These are phyloP conservation scores for Microplitis demolitor DNA, from an alignment of 1,140 invertebrate genomes.

Conservation along the genomic window DNA sequence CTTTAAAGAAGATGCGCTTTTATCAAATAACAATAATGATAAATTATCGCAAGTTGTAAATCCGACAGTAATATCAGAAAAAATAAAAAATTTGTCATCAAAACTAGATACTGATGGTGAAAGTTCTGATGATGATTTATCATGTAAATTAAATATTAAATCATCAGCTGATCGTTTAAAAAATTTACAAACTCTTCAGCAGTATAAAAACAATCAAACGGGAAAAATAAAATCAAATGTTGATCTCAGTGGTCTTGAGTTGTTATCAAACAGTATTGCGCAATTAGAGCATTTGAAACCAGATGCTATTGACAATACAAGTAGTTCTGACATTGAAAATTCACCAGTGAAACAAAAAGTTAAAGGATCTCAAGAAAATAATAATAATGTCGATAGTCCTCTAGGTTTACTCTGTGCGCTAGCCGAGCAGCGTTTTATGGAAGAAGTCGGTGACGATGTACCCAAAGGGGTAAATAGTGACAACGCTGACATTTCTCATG, in stretches of 20 bases:
- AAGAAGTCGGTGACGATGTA: slow-evolving; percentile 66
- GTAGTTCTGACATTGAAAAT: slow-evolving; percentile 25
- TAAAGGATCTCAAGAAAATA: slow-evolving; percentile 48
- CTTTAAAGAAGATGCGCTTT: background rate
- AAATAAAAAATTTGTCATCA: slow-evolving; percentile 28
- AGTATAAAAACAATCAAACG: background rate
- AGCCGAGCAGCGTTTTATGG: slow-evolving; percentile 82
- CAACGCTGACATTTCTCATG: slow-evolving; percentile 39
- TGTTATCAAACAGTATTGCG: slow-evolving; percentile 81
- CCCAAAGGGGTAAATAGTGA: slow-evolving; percentile 32
- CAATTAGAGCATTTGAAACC: slow-evolving; percentile 65
- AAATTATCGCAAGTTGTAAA: background rate
- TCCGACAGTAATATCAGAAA: slow-evolving; percentile 18
- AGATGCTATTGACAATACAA: slow-evolving; percentile 26
- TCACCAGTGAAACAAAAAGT: slow-evolving; percentile 36
- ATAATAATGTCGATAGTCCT: slow-evolving; percentile 68
- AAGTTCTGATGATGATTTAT: background rate
- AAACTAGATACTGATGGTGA: background rate
- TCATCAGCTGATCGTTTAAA: background rate
- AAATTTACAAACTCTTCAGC: no score
- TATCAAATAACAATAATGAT: slow-evolving; percentile 4
- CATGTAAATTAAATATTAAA: background rate
- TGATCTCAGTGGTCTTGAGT: slow-evolving; percentile 79
- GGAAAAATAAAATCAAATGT: slow-evolving; percentile 54
- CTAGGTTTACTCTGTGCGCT: slow-evolving; percentile 81